phyloP scores from a whole-genome alignment of 2,888 invertebrate genomes.

The Sinohyriopsis cumingii region DNA sequence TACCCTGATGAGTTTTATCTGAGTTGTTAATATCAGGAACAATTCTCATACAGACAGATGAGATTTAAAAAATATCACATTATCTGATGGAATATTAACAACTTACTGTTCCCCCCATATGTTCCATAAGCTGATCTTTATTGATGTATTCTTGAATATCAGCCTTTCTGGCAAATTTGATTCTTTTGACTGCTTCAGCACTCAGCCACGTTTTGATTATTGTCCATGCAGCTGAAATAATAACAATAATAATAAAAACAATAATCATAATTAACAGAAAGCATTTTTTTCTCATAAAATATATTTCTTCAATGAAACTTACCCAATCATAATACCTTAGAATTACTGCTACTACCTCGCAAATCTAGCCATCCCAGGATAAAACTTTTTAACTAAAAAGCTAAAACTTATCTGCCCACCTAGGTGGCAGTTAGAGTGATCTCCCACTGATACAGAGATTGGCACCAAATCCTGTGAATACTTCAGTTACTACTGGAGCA shows the following conservation, averaged over 20 bases:
- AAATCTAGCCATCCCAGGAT: no score
- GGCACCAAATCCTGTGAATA: no score
- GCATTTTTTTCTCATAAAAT: no score
- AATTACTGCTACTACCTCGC: no score
- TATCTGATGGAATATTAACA: not conserved
- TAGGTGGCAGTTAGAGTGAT: no score
- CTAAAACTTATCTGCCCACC: no score
- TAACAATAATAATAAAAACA: constrained; percentile 1
- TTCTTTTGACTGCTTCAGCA: constrained; percentile 88
- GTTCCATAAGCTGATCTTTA: constrained; percentile 78
- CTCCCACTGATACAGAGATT: no score
- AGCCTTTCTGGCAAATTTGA: constrained; percentile 87
- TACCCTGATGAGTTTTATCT: no score
- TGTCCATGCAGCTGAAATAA: constrained; percentile 86
- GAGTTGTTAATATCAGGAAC: not conserved
- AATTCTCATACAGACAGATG: constrained; percentile 1
- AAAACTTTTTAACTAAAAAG: no score
- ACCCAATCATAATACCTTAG: no score
- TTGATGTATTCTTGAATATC: constrained; percentile 82
- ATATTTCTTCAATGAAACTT: no score
- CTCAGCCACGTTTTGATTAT: constrained; percentile 90
- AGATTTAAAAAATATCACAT: not conserved
- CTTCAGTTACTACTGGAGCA: no score
- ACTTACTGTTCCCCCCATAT: constrained; percentile 71
- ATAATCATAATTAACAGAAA: not conserved